Base-by-base conservation (phyloP, 2,797 vertebrate genomes). In the Chaenodraco wilsoni region DNA sequence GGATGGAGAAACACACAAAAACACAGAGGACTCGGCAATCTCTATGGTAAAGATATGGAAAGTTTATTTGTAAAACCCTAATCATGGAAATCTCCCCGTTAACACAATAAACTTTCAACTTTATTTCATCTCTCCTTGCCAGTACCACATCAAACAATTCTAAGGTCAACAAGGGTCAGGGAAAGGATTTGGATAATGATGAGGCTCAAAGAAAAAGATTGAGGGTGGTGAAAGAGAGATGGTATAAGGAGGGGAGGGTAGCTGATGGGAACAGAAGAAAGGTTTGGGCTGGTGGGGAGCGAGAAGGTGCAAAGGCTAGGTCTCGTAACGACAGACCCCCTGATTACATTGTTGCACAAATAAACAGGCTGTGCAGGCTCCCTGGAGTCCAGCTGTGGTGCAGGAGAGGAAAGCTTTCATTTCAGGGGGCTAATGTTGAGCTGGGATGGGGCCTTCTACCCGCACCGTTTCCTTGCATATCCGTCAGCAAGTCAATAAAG, bases 301-400 rank as follows among this genome's bases (percentile, higher is more conserved):
- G 82, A 81, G 72, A 89, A 92, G 90, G 90, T 93, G 92, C 86
- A 92, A 90, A 85, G 83, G 82, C 79, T 86, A 77, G 86, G 84
- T 72, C 76, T 77, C 78, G 75, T 89, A 91, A 88, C 69, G 76
- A 81, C 83, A 76, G 81, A 82, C 76, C 84, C 85, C 76, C 87
- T 88, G 91, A 93, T 93, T 93, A 88, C 88, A 87, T 85, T 89
- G 84, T 88, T 91, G 86, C 87, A 87, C 88, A 93, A 93, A 94
- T 93, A 93, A 94, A 93, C 92, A 93, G 86, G 77, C 76, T 90
- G 84, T 78, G 74, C 78, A 80, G 88, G 83, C 86, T 91, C 86
- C 85, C 87, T 78, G 81, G 87, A 88, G 86, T 81, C 88, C 92
- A 91, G 89, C 90, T 90, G 91, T 49, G 70, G 84, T 12, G 65